Conservation (phyloP, 2,113 vertebrate genomes). For the Sclerurus mexicanus region DNA sequence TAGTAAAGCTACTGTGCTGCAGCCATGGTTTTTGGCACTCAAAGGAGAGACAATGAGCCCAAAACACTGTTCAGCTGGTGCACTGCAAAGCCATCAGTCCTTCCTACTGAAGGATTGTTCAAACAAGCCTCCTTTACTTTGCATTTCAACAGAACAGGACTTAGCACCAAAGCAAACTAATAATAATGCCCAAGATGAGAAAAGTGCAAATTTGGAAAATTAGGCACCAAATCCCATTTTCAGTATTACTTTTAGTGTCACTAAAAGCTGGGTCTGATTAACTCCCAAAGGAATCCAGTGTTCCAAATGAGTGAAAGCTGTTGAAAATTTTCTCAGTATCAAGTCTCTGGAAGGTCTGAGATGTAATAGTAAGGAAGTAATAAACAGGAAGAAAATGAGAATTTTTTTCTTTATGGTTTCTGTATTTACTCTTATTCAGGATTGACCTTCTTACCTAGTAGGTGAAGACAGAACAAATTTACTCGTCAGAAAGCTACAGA, state of each 20-base stretch:
- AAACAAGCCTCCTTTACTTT: neutral
- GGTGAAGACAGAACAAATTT: constrained; percentile 70
- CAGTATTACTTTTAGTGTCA: neutral
- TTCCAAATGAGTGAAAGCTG: neutral
- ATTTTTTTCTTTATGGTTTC: neutral
- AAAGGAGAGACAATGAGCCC: neutral
- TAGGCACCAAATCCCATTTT: neutral
- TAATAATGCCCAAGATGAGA: neutral
- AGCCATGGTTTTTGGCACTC: neutral
- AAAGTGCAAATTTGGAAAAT: neutral
- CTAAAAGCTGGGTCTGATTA: neutral
- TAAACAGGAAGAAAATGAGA: neutral
- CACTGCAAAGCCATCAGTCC: neutral
- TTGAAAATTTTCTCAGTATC: neutral
- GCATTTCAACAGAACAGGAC: neutral
- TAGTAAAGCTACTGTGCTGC: neutral
- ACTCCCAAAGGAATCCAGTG: neutral
- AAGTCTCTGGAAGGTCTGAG: neutral
- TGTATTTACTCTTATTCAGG: neutral
- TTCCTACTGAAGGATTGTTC: neutral
- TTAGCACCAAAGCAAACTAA: too few species aligned
- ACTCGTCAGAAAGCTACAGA: neutral
- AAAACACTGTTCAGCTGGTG: neutral
- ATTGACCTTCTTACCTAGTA: constrained; percentile 33
- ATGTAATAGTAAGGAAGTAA: neutral